Evolutionary conservation across 2,797 vertebrate genomes (phyloP).

Genomic region (Harpagifer antarcticus): DNA sequence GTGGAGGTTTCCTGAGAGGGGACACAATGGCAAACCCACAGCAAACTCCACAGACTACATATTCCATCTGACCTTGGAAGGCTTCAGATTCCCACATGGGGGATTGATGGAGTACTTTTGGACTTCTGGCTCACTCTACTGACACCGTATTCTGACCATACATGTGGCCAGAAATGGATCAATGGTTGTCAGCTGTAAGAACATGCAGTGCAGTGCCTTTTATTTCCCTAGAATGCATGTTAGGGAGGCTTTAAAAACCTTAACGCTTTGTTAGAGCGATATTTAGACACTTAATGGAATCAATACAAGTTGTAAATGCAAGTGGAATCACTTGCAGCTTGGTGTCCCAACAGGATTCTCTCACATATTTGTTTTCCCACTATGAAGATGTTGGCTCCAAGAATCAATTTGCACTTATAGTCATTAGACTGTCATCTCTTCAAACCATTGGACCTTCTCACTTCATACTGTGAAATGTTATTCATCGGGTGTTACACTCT

Average conservation of each 20-base stretch:
- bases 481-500: background rate
- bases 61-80: background rate
- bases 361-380: background rate
- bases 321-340: background rate
- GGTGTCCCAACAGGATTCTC: background rate
- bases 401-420: background rate
- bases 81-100: background rate
- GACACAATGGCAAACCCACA: background rate
- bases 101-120: background rate
- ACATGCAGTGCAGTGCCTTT: background rate
- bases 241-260: background rate
- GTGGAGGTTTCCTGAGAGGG: background rate
- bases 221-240: background rate
- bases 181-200: constrained; percentile 3
- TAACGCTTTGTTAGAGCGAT: constrained; percentile 3
- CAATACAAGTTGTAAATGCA: background rate
- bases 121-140: background rate
- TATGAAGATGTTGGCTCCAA: background rate
- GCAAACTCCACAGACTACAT: background rate
- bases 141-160: background rate
- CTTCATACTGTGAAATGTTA: background rate
- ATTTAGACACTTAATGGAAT: constrained; percentile 13
- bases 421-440: constrained; percentile 13
- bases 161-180: background rate
- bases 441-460: constrained; percentile 1